phyloP scores from a whole-genome alignment of 1,140 invertebrate genomes.

The Caenorhabditis elegans region WBcel235 BX284606.5:15757501-15758000 shows the following conservation, averaged over 20 bases:
- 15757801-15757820: background rate
- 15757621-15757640: background rate
- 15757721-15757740: background rate
- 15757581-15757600: background rate
- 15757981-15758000: too few species aligned
- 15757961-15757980: too few species aligned
- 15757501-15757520: conserved; percentile 9
- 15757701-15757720: background rate
- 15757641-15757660: too few species aligned
- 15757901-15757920: too few species aligned
- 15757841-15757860: too few species aligned
- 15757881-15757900: too few species aligned
- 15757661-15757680: too few species aligned
- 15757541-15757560: too few species aligned
- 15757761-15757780: background rate
- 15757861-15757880: too few species aligned
- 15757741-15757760: background rate
- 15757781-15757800: background rate
- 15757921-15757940: too few species aligned
- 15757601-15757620: background rate
- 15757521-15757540: too few species aligned
- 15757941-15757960: too few species aligned
- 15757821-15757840: background rate
- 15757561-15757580: background rate
- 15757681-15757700: background rate